phyloP scores from a whole-genome alignment of 2,797 vertebrate genomes.

The Glossophaga mutica region DNA sequence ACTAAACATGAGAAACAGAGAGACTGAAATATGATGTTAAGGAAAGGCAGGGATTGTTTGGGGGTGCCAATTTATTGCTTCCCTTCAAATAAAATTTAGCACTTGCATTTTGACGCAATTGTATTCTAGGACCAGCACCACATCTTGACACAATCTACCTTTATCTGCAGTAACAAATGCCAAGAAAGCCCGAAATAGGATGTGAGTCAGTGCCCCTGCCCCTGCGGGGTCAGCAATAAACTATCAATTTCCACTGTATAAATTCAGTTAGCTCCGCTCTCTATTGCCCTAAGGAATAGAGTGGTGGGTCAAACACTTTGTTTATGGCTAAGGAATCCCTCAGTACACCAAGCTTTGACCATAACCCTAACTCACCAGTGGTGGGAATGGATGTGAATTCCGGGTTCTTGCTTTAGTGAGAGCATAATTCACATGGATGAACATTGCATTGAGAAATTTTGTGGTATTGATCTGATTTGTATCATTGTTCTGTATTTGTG shows the following conservation, averaged over 20 bases:
- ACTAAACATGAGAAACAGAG: background rate
- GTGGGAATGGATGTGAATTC: slow-evolving; percentile 58
- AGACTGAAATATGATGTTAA: slow-evolving; percentile 51
- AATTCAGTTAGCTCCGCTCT: slow-evolving; percentile 64
- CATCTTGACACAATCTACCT: slow-evolving; percentile 70
- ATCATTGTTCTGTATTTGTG: background rate
- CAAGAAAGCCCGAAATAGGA: slow-evolving; percentile 69
- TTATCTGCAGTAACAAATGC: slow-evolving; percentile 73
- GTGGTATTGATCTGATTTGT: background rate
- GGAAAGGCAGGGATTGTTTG: background rate
- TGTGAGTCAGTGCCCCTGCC: slow-evolving; percentile 47
- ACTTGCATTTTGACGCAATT: slow-evolving; percentile 58
- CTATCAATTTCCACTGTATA: slow-evolving; percentile 70
- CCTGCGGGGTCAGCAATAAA: slow-evolving; percentile 67
- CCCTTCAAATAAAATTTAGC: slow-evolving; percentile 74
- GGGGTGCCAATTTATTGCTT: slow-evolving; percentile 64
- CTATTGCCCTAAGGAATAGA: slow-evolving; percentile 62
- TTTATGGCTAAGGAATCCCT: slow-evolving; percentile 72
- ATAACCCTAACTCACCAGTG: slow-evolving; percentile 57
- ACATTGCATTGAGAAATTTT: background rate
- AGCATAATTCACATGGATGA: slow-evolving; percentile 56
- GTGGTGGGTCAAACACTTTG: slow-evolving; percentile 70
- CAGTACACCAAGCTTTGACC: background rate
- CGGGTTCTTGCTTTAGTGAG: background rate
- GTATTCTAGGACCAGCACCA: slow-evolving; percentile 51